Conservation (phyloP, 2,797 vertebrate genomes). For the Tokudaia tokunoshimensis region DNA sequence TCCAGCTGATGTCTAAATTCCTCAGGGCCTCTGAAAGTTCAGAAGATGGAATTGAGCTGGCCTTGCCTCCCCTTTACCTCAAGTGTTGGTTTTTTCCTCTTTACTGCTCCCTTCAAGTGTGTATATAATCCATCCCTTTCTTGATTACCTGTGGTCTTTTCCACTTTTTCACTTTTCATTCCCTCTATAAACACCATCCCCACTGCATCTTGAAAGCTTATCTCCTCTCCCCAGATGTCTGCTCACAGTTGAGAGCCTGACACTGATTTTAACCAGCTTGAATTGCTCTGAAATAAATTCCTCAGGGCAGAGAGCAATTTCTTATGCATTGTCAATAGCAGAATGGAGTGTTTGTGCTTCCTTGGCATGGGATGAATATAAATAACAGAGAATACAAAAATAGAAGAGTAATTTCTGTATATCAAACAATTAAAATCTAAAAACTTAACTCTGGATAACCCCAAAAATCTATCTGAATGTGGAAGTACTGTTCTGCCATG, state of each 20-base stretch:
- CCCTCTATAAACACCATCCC: slow-evolving; percentile 65
- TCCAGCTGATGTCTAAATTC: slow-evolving; percentile 45
- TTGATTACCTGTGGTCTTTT: slow-evolving; percentile 62
- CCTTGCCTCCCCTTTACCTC: not conserved
- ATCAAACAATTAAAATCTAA: slow-evolving; percentile 55
- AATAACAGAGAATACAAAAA: slow-evolving; percentile 50
- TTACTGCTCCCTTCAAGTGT: not conserved
- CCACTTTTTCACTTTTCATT: slow-evolving; percentile 6
- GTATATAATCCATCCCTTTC: slow-evolving; percentile 56
- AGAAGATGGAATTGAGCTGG: not conserved
- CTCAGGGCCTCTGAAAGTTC: slow-evolving; percentile 36
- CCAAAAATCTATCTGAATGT: not conserved
- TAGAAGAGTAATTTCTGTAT: slow-evolving; percentile 22
- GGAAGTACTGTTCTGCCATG: not conserved
- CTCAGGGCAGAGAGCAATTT: slow-evolving; percentile 73
- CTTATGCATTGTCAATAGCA: slow-evolving; percentile 68
- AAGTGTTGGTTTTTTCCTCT: not conserved
- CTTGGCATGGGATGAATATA: slow-evolving; percentile 68
- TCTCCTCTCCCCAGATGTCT: slow-evolving; percentile 81
- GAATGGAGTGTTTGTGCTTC: slow-evolving; percentile 36
- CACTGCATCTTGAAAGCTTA: slow-evolving; percentile 81
- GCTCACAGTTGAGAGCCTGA: slow-evolving; percentile 77
- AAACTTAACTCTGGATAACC: not conserved
- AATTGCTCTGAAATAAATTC: slow-evolving; percentile 81
- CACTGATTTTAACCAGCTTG: slow-evolving; percentile 77